Percentiles rank a stretch among this genome's conserved stretches.
Evolutionary conservation across 2,888 invertebrate genomes (phyloP).

Genomic region (Molanna angustata): DNA sequence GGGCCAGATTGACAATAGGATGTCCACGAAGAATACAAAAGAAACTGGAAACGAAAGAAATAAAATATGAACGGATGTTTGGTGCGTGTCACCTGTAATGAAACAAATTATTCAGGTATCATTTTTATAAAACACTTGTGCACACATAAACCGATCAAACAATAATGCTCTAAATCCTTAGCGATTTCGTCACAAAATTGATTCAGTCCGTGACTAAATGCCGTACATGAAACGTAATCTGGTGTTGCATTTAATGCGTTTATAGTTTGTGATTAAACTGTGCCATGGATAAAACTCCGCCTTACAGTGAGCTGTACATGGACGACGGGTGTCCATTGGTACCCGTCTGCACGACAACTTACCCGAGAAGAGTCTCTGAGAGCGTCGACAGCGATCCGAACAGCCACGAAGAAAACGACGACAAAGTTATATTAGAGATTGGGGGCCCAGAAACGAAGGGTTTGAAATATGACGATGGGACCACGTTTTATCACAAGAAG

Average conservation of each 20-base stretch:
- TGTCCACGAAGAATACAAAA: too few species aligned
- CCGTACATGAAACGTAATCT: conserved; percentile 18
- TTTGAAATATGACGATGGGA: conserved; percentile 35
- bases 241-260: background rate
- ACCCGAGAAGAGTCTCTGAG: conserved; percentile 29
- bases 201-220: conserved; percentile 30
- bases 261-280: background rate
- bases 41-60: too few species aligned
- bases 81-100: conserved; percentile 22
- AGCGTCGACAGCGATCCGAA: conserved; percentile 22
- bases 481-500: conserved; percentile 52
- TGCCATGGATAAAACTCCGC: conserved; percentile 12
- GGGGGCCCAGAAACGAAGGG: conserved; percentile 43
- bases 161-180: conserved; percentile 15
- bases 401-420: conserved; percentile 41
- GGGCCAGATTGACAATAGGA: too few species aligned
- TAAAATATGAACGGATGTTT: conserved; percentile 29
- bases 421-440: conserved; percentile 52
- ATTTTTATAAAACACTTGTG: conserved; percentile 47
- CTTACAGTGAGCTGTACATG: conserved; percentile 18
- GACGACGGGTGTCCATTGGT: conserved; percentile 21
- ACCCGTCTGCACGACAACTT: conserved; percentile 24
- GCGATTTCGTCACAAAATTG: conserved; percentile 21
- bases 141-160: conserved; percentile 40
- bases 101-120: background rate